Conservation (phyloP, 64 coral and sea anemone genomes). For the Astreopora myriophthalma region DNA sequence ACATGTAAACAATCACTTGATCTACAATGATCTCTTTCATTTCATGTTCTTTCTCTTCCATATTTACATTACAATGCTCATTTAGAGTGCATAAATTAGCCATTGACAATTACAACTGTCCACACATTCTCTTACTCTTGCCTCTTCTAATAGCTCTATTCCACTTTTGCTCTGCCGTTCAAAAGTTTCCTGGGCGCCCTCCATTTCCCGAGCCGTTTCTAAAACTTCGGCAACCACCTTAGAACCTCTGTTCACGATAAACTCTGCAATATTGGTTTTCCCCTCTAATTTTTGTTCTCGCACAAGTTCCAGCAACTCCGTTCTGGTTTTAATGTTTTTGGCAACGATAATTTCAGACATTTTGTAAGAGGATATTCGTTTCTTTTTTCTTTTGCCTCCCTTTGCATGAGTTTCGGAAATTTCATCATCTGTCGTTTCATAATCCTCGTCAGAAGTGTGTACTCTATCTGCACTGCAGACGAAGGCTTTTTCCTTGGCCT, state of each 20-base stretch:
- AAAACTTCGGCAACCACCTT: slow-evolving; percentile 13
- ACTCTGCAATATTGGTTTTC: slow-evolving; percentile 47
- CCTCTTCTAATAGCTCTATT: background rate
- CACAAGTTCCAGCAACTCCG: slow-evolving; percentile 10
- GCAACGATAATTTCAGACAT: slow-evolving; percentile 4
- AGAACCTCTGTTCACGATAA: slow-evolving; percentile 19
- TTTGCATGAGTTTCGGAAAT: background rate
- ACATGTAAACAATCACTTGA: too few relatives aligned
- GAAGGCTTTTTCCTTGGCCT: too few relatives aligned
- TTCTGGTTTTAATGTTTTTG: slow-evolving; percentile 12
- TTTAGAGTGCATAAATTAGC: background rate
- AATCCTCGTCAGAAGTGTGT: too few relatives aligned
- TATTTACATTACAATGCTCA: too few relatives aligned
- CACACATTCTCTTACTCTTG: background rate
- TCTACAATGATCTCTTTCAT: too few relatives aligned
- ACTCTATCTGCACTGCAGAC: too few relatives aligned
- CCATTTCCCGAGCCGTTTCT: slow-evolving; percentile 34
- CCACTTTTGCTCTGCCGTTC: background rate
- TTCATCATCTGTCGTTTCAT: too few relatives aligned
- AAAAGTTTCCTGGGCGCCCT: background rate
- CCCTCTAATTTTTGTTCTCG: slow-evolving; percentile 10
- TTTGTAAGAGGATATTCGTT: slow-evolving; percentile 7
- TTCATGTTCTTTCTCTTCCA: too few relatives aligned
- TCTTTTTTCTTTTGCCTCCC: background rate
- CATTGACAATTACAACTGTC: slow-evolving; percentile 17